phyloP scores from a whole-genome alignment of 2,888 invertebrate species.

The Crocallis elinguaria region DNA sequence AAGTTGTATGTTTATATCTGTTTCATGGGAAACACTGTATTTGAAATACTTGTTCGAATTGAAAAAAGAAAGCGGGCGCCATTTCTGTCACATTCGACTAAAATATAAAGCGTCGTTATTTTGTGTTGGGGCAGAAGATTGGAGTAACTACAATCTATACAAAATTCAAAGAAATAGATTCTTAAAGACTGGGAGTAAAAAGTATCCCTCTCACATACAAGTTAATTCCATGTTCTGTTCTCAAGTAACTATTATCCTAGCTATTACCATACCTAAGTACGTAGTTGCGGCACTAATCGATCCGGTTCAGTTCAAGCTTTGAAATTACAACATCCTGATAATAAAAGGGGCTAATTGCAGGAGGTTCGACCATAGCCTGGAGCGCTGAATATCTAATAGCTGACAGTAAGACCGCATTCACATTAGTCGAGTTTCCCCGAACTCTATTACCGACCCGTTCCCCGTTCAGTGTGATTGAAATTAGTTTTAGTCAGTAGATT shows the following conservation, averaged over 20 bases:
- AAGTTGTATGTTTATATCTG: slow-evolving; percentile 6
- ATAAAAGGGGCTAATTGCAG: slow-evolving; percentile 25
- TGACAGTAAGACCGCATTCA: slow-evolving; percentile 2
- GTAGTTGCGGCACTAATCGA: slow-evolving; percentile 17
- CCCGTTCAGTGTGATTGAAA: background rate
- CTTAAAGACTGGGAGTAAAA: too few relatives aligned
- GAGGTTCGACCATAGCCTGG: slow-evolving; percentile 9
- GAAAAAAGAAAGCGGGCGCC: background rate
- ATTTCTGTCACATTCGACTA: background rate
- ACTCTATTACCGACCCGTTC: slow-evolving; percentile 10
- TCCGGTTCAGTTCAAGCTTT: slow-evolving; percentile 16
- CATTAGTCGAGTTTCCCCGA: slow-evolving; percentile 10
- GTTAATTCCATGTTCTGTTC: background rate
- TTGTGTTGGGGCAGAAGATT: background rate
- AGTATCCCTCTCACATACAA: slow-evolving; percentile 1
- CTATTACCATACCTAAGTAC: background rate
- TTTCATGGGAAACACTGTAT: slow-evolving; percentile 1
- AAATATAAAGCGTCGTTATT: background rate
- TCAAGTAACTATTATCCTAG: background rate
- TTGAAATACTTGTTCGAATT: background rate
- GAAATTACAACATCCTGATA: slow-evolving; percentile 21
- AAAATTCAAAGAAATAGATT: too few relatives aligned
- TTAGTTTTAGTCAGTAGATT: background rate
- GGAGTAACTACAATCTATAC: too few relatives aligned
- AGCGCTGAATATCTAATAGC: slow-evolving; percentile 21